Evolutionary conservation across 1,140 invertebrate species (phyloP).

Genomic region (Drosophila tropicalis): DNA sequence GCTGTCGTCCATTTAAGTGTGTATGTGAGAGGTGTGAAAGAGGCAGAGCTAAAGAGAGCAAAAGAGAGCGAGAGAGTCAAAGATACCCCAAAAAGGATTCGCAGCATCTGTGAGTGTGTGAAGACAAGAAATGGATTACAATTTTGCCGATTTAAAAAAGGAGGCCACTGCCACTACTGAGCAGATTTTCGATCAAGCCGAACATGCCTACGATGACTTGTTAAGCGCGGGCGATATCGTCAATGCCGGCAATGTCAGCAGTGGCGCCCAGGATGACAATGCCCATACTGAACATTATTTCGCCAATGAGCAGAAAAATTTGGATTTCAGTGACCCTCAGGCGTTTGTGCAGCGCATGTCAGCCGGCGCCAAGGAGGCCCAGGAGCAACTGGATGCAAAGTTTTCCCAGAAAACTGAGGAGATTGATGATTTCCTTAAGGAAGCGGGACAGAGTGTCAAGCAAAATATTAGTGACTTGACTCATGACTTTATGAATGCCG

Average conservation of each 20-base stretch:
- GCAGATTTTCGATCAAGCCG: conserved; percentile 59
- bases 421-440: conserved; percentile 62
- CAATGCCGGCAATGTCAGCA: conserved; percentile 48
- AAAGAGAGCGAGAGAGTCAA: neutral
- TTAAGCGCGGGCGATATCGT: neutral
- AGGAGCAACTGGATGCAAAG: conserved; percentile 71
- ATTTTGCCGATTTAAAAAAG: conserved; percentile 76
- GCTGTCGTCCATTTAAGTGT: conserved; percentile 3
- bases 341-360: conserved; percentile 76
- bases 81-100: conserved; percentile 3
- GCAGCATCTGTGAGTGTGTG: conserved; percentile 3
- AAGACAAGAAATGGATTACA: conserved; percentile 64
- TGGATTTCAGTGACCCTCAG: conserved; percentile 74
- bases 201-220: conserved; percentile 21
- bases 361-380: conserved; percentile 72
- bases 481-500: conserved; percentile 77
- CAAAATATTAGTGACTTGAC: conserved; percentile 61
- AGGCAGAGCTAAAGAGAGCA: conserved; percentile 10
- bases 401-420: conserved; percentile 65
- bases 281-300: conserved; percentile 77
- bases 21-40: conserved; percentile 9
- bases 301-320: conserved; percentile 72
- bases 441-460: conserved; percentile 47
- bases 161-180: conserved; percentile 72
- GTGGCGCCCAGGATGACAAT: conserved; percentile 74